Evolutionary conservation across 2,113 vertebrate species (phyloP).

Genomic region (Pavo muticus): DNA sequence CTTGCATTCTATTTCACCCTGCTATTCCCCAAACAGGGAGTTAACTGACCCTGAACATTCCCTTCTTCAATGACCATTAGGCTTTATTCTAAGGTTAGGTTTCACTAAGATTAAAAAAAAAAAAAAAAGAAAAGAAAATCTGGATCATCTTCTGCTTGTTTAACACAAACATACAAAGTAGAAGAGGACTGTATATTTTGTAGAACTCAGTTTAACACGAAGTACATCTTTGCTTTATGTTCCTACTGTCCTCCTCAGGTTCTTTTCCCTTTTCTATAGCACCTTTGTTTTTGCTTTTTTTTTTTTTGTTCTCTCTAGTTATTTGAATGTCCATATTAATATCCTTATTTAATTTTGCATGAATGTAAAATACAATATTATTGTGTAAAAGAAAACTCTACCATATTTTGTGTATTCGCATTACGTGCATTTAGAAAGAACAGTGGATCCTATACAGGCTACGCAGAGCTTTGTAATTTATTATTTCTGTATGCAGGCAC

Average conservation of each 20-base stretch:
- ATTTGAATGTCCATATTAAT: not conserved
- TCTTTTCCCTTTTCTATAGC: not conserved
- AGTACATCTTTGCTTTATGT: not conserved
- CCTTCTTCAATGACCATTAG: not conserved
- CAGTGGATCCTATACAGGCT: not conserved
- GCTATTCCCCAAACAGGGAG: not conserved
- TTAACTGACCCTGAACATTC: not conserved
- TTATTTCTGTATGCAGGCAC: not conserved
- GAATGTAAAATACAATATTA: not conserved
- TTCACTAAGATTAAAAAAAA: not conserved
- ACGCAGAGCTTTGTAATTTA: not conserved
- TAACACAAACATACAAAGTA: not conserved
- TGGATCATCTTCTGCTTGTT: not conserved
- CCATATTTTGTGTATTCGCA: not conserved
- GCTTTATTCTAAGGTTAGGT: not conserved
- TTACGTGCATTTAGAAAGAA: not conserved
- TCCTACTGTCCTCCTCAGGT: not conserved
- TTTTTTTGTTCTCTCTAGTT: not conserved
- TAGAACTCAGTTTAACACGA: not conserved
- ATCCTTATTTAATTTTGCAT: not conserved
- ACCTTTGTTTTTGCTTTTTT: not conserved
- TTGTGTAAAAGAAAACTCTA: not conserved
- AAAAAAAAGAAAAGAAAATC: not conserved
- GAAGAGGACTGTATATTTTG: not conserved
- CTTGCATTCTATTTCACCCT: not conserved